Percentiles rank a stretch among this genome's conserved stretches.
Conservation (phyloP, 2,113 vertebrate genomes). For the Gadus chalcogrammus region DNA sequence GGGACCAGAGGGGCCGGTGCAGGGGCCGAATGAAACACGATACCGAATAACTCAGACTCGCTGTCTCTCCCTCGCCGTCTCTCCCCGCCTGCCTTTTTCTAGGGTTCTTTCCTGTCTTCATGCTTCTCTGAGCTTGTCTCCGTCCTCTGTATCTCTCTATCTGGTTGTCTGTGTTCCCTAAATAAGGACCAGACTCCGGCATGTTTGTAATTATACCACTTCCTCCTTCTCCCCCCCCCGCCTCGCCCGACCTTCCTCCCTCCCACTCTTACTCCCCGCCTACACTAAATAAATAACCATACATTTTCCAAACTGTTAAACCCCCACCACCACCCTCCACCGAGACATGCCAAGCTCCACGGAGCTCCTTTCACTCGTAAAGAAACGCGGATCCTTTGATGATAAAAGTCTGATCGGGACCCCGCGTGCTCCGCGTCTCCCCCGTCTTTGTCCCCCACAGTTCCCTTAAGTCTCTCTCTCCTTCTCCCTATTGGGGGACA, state of each 20-base stretch:
- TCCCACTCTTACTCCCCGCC: conserved; percentile 10
- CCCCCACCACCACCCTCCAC: conserved; percentile 23
- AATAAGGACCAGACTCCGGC: conserved; percentile 71
- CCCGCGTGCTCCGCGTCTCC: too few relatives aligned
- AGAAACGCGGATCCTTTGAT: too few relatives aligned
- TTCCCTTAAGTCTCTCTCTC: too few relatives aligned
- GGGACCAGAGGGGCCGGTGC: neutral
- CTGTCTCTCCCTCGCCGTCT: conserved; percentile 24
- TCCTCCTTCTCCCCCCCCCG: too few relatives aligned
- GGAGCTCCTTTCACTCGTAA: too few relatives aligned
- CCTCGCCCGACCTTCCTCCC: neutral
- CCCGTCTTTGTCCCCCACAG: too few relatives aligned
- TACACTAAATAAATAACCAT: conserved; percentile 47
- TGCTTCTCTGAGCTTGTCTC: conserved; percentile 42
- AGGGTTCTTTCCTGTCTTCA: neutral
- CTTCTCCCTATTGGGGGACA: too few relatives aligned
- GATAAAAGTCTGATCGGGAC: too few relatives aligned
- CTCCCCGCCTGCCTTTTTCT: conserved; percentile 1
- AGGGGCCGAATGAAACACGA: conserved; percentile 32
- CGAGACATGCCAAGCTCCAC: conserved; percentile 1
- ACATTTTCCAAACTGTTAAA: conserved; percentile 23
- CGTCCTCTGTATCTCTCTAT: conserved; percentile 51
- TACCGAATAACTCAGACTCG: conserved; percentile 27
- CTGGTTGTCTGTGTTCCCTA: conserved; percentile 53
- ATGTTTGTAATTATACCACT: conserved; percentile 72